Evolutionary conservation across 2,888 invertebrate genomes (phyloP).

Genomic region (Branchinecta sandiegonensis): DNA sequence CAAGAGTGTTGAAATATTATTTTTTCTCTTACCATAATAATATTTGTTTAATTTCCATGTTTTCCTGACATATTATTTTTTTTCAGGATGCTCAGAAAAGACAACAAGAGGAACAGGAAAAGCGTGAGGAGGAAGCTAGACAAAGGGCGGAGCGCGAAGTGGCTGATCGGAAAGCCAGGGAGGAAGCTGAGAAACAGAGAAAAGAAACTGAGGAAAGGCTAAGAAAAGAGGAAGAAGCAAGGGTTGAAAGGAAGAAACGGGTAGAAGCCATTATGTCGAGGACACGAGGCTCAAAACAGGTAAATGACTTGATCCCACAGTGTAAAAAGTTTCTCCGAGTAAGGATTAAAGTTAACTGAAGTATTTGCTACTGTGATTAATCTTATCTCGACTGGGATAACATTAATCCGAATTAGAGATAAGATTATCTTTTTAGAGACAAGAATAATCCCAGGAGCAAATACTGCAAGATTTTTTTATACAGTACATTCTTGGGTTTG

Average conservation of each 20-base stretch:
- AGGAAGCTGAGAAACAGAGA: slow-evolving; percentile 63
- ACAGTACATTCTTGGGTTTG: no score
- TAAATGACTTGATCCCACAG: neutral
- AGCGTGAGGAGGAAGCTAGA: slow-evolving; percentile 63
- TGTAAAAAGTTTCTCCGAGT: no score
- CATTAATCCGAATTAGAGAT: no score
- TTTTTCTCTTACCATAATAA: no score
- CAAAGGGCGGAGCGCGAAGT: slow-evolving; percentile 60
- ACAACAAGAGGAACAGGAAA: slow-evolving; percentile 52
- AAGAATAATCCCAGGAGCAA: no score
- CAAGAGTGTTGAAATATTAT: no score
- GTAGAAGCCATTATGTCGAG: slow-evolving; percentile 85
- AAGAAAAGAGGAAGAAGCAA: slow-evolving; percentile 11
- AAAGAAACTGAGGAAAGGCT: slow-evolving; percentile 78
- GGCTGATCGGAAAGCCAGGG: slow-evolving; percentile 61
- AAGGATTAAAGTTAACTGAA: no score
- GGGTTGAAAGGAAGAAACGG: slow-evolving; percentile 58
- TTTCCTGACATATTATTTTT: neutral
- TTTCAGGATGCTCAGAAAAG: slow-evolving; percentile 52
- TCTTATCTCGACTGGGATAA: no score
- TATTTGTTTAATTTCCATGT: neutral
- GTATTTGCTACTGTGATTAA: no score
- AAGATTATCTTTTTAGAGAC: no score
- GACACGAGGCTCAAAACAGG: slow-evolving; percentile 46
- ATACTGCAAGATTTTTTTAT: no score